Conservation (phyloP, 2,888 invertebrate species). For the Tortricodes alternella region DNA sequence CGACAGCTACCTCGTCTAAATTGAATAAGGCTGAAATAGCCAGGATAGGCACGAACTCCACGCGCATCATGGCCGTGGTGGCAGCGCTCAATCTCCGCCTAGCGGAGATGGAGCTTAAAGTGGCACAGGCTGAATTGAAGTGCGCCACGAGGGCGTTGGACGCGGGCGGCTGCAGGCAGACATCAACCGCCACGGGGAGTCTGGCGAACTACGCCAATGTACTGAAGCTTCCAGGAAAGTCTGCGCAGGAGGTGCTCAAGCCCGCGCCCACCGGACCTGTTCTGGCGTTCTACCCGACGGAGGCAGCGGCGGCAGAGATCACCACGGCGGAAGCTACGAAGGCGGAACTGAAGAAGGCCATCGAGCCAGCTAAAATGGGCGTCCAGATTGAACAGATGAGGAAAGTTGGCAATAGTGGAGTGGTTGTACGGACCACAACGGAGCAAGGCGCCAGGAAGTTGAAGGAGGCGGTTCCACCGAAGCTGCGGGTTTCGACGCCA, state of each 20-base stretch:
- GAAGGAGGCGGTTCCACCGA: constrained; percentile 4
- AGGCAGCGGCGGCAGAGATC: accelerated
- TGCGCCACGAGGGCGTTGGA: neutral
- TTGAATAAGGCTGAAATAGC: neutral
- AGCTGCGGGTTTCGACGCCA: constrained; percentile 4
- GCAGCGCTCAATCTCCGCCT: constrained; percentile 4
- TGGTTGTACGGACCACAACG: constrained; percentile 25
- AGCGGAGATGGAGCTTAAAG: neutral
- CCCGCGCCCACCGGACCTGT: constrained; percentile 12
- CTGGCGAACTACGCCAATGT: neutral
- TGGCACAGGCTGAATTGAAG: accelerated
- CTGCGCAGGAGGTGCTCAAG: neutral
- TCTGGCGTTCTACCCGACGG: constrained; percentile 24
- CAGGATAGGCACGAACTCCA: no score
- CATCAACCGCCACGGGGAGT: accelerated
- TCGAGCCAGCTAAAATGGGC: neutral
- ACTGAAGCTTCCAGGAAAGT: neutral
- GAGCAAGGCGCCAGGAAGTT: constrained; percentile 10
- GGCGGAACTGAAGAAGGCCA: neutral
- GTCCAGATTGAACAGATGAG: constrained; percentile 14
- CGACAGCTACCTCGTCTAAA: neutral
- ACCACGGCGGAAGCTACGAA: constrained; percentile 19
- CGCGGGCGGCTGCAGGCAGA: accelerated
- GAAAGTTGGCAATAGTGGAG: constrained; percentile 30
- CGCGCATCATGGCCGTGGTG: neutral